Conservation (phyloP, 1,140 invertebrate genomes). For the Coptotermes formosanus region DNA sequence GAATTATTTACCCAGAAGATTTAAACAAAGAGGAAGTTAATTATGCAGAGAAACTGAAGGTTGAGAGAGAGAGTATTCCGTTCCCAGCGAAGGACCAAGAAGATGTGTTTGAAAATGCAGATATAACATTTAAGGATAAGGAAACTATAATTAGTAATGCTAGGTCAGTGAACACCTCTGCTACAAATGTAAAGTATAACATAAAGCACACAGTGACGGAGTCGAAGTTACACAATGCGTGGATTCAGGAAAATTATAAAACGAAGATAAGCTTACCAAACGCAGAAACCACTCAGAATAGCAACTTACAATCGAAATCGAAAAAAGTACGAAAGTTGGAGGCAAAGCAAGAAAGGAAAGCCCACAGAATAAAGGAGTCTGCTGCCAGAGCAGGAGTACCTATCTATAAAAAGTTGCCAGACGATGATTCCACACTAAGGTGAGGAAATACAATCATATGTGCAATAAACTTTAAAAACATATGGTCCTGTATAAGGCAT, state of each 20-base stretch:
- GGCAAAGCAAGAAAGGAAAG: slow-evolving; percentile 29
- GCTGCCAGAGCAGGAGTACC: slow-evolving; percentile 43
- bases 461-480: neutral
- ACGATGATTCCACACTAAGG: slow-evolving; percentile 53
- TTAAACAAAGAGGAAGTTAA: slow-evolving; percentile 38
- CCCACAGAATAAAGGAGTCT: slow-evolving; percentile 43
- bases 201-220: neutral
- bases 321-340: neutral
- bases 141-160: neutral
- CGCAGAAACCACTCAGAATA: neutral
- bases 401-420: slow-evolving; percentile 54
- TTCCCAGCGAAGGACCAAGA: neutral
- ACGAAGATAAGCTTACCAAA: neutral
- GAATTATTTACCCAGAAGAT: slow-evolving; percentile 44
- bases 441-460: slow-evolving; percentile 39
- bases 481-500: neutral
- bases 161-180: neutral
- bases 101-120: neutral
- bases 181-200: slow-evolving; percentile 28
- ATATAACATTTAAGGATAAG: neutral
- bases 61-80: slow-evolving; percentile 20
- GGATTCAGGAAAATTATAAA: neutral
- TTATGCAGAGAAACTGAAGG: slow-evolving; percentile 19
- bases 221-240: neutral
- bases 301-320: neutral